Conservation (phyloP, 2,113 vertebrate species). For the Benitochromis conjunctus region DNA sequence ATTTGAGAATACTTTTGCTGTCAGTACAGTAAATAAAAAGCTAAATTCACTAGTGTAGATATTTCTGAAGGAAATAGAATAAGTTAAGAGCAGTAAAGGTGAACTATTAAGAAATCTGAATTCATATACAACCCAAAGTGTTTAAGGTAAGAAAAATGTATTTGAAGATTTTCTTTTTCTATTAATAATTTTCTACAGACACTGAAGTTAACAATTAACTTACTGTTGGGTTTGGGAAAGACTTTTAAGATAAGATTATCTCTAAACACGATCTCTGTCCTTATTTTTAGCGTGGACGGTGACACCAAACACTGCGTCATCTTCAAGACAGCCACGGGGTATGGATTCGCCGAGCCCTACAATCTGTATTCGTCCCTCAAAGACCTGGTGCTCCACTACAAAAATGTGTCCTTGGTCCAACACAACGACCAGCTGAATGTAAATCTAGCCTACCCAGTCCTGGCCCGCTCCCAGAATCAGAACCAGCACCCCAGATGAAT, state of each 20-base stretch:
- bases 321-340: conserved; percentile 86
- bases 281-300: conserved; percentile 79
- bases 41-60: neutral
- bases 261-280: neutral
- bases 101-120: neutral
- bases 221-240: neutral
- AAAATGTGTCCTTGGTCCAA: conserved; percentile 88
- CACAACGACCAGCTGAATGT: conserved; percentile 93
- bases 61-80: neutral
- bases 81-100: neutral
- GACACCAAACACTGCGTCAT: conserved; percentile 90
- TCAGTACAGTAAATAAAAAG: neutral
- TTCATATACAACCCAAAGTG: neutral
- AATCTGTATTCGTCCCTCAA: conserved; percentile 88
- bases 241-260: neutral
- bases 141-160: neutral
- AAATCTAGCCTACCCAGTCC: conserved; percentile 85
- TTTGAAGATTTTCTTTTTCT: neutral
- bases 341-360: conserved; percentile 90
- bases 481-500: conserved; percentile 81
- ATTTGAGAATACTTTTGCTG: neutral
- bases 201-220: neutral
- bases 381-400: conserved; percentile 92
- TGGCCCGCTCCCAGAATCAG: conserved; percentile 72
- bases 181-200: neutral